Base-by-base conservation (phyloP, 1,140 invertebrate species). In the Dreissena polymorpha region DNA sequence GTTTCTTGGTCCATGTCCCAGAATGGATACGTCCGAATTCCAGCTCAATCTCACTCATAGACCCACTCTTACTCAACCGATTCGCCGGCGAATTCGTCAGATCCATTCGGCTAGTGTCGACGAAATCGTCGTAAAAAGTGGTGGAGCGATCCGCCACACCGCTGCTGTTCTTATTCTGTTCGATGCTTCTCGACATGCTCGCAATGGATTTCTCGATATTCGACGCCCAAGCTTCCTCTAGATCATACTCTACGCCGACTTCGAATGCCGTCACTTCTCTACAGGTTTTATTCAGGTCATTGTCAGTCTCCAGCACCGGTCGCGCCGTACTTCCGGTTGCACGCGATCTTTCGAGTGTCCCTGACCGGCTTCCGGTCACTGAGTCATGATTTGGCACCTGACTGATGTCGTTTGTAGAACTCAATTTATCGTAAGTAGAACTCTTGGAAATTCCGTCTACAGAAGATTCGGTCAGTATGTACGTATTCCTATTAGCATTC, bases 1-100 rank as follows among this genome's bases (percentile, higher is more conserved):
- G 87, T 69, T 90, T 89, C 70, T 86, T 89, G 51, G 87, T 90
- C 86, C 87, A 91, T 10, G 91, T 91, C 29, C 90, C 88, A 23
- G 88, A 88, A 72, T 89, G 80, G 63, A 88, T 86, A 57, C 85
- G 55, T 50, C 75, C 63, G 68, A 65, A 84, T 10, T 78, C 83
- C 10, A 72, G 68, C 49, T 72, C 75, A 68, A 74, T 72, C 51
- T 84, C 83, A 57, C 70, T 84, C 76, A 78, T 78, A 12, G 70
- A 74, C 16, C 76, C 83, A 74, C 83, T 84, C 55, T 78, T 78
- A 49, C 83, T 73, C 23, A 79, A 57, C 21, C 83, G 29, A 21
- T 84, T 78, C 21, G 75, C 69, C 7, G 83, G 76, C 29, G 75
- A 84, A 0, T 71, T 69, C 18, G 75, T 72, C 70, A 79, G 71